Percentiles rank a stretch among this genome's conserved stretches.
These are phyloP conservation scores for Betta splendens DNA, from an alignment of 2,797 vertebrate species.

Conservation along the genomic window DNA sequence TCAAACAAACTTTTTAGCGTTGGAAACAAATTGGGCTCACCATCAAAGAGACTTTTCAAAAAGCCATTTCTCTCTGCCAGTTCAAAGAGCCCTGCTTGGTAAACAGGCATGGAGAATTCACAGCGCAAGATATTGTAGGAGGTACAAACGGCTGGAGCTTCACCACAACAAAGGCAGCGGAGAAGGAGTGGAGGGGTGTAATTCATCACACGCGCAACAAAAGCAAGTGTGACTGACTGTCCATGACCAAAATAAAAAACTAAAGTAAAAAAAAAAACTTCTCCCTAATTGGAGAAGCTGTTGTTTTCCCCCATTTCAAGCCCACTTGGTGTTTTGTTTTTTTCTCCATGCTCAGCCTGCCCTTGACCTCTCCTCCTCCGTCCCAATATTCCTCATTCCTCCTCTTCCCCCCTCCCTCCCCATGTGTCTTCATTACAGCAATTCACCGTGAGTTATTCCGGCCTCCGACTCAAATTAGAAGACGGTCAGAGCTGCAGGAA, in stretches of 20 bases:
- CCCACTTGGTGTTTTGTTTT: slow-evolving; percentile 53
- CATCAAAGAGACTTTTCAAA: slow-evolving; percentile 80
- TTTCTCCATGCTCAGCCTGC: slow-evolving; percentile 65
- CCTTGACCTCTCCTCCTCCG: slow-evolving; percentile 58
- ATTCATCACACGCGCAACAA: slow-evolving; percentile 80
- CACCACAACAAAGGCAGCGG: slow-evolving; percentile 75
- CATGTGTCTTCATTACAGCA: slow-evolving; percentile 75
- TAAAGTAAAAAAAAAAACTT: slow-evolving; percentile 66
- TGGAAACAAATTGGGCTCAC: slow-evolving; percentile 77
- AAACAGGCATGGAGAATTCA: slow-evolving; percentile 76
- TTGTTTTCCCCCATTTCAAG: slow-evolving; percentile 61
- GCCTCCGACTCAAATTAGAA: slow-evolving; percentile 67
- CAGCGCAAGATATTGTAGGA: slow-evolving; percentile 74
- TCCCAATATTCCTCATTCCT: slow-evolving; percentile 21
- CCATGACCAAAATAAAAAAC: slow-evolving; percentile 76
- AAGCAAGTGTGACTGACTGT: slow-evolving; percentile 77
- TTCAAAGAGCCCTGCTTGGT: slow-evolving; percentile 71
- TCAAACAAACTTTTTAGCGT: slow-evolving; percentile 72
- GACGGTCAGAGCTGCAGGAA: slow-evolving; percentile 47
- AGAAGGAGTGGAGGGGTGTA: slow-evolving; percentile 72
- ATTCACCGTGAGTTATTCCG: slow-evolving; percentile 68
- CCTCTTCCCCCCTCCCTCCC: slow-evolving; percentile 13
- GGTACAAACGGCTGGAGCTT: slow-evolving; percentile 72
- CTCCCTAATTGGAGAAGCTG: slow-evolving; percentile 76
- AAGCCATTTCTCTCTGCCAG: slow-evolving; percentile 70